Evolutionary conservation across 2,888 invertebrate genomes (phyloP).

Genomic region (Tetragonisca angustula): DNA sequence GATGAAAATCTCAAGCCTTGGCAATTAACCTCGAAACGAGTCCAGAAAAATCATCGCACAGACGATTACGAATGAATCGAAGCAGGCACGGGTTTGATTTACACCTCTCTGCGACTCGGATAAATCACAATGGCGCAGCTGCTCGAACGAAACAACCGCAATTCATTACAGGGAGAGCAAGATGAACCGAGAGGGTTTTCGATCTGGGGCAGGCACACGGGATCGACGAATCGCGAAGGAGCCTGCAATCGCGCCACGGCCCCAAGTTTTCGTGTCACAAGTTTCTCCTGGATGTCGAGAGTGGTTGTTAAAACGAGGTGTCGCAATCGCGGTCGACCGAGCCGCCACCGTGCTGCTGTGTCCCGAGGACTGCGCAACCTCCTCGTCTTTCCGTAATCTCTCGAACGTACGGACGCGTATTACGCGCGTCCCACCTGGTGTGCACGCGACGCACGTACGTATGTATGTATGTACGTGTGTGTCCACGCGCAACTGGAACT

Average conservation of each 20-base stretch:
- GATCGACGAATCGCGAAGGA: constrained; percentile 48
- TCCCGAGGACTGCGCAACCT: constrained; percentile 69
- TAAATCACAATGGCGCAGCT: background rate
- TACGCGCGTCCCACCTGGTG: constrained; percentile 29
- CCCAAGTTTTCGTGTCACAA: constrained; percentile 71
- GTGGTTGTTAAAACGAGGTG: constrained; percentile 71
- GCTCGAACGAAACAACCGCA: background rate
- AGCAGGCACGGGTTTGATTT: too few species aligned
- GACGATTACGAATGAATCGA: too few species aligned
- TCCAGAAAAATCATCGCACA: too few species aligned
- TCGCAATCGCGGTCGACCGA: constrained; percentile 66
- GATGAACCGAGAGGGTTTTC: background rate
- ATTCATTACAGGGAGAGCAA: background rate
- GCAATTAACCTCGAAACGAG: too few species aligned
- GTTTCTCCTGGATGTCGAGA: constrained; percentile 70
- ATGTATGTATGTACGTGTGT: background rate
- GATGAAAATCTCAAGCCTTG: too few species aligned
- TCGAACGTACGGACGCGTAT: constrained; percentile 49
- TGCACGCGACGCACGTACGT: constrained; percentile 3
- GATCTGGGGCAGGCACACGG: constrained; percentile 6
- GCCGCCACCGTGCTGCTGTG: constrained; percentile 54
- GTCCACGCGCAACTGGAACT: constrained; percentile 42
- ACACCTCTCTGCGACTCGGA: too few species aligned
- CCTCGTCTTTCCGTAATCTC: constrained; percentile 73
- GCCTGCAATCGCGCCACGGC: constrained; percentile 57